phyloP scores from a whole-genome alignment of 2,888 invertebrate species.

The Protophormia terraenovae region DNA sequence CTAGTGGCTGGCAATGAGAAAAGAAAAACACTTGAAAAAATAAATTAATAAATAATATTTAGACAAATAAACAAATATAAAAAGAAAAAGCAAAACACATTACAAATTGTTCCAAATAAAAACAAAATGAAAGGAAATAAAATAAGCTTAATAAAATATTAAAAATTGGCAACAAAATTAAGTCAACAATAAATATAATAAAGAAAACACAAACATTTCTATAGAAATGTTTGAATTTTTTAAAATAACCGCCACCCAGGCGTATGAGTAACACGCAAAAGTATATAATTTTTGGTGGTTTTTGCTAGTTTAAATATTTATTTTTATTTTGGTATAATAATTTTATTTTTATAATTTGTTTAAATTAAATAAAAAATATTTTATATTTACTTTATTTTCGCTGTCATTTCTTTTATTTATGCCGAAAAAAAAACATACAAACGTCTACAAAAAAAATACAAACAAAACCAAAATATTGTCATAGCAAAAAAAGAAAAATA shows the following conservation, averaged over 20 bases:
- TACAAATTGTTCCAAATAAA: background rate
- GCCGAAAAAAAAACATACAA: background rate
- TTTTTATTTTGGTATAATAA: background rate
- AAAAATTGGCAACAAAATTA: background rate
- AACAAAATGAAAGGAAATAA: background rate
- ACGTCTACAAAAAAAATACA: background rate
- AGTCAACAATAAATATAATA: background rate
- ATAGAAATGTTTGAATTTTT: background rate
- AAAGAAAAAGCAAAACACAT: too few species aligned
- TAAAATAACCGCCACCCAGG: background rate
- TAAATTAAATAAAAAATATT: background rate
- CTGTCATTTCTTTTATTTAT: background rate
- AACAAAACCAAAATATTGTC: background rate
- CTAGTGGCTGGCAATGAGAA: constrained; percentile 31
- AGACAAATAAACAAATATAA: constrained; percentile 1
- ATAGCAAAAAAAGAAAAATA: background rate
- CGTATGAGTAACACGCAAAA: constrained; percentile 8
- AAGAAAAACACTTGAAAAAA: constrained; percentile 39
- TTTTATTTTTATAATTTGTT: background rate
- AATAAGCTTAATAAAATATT: background rate
- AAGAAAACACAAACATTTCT: background rate
- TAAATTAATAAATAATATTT: constrained; percentile 9
- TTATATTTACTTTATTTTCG: background rate
- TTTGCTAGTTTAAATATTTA: background rate
- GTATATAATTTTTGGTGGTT: background rate